Conservation (phyloP, 2,113 vertebrate species). For the Oncorhynchus keta region DNA sequence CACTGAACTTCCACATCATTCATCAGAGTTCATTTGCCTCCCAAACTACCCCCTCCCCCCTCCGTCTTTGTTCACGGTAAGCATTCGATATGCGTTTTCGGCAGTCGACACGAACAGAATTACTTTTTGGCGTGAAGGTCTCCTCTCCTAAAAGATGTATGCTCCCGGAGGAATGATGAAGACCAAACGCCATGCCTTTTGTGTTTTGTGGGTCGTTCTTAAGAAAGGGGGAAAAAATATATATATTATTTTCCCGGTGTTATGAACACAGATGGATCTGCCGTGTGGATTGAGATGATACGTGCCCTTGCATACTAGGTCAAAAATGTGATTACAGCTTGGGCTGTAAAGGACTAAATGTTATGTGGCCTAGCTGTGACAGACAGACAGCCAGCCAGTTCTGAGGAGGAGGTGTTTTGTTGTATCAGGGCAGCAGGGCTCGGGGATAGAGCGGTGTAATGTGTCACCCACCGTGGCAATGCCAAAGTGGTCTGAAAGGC, state of each 20-base stretch:
- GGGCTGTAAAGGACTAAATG: constrained; percentile 8
- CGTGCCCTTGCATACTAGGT: constrained; percentile 31
- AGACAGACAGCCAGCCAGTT: neutral
- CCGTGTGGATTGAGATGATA: constrained; percentile 1
- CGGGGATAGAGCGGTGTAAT: neutral
- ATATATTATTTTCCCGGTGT: constrained; percentile 24
- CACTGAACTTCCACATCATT: constrained; percentile 40
- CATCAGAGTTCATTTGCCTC: constrained; percentile 49
- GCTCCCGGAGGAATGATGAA: constrained; percentile 10
- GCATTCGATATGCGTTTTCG: constrained; percentile 44
- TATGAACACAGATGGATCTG: constrained; percentile 26
- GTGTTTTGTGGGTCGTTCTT: constrained; percentile 35
- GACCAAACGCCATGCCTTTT: constrained; percentile 19
- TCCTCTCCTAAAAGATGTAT: constrained; percentile 36
- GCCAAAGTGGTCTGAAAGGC: neutral
- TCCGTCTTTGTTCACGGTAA: constrained; percentile 19
- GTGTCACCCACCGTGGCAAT: neutral
- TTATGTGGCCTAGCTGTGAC: neutral
- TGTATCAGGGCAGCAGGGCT: neutral
- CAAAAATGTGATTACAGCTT: constrained; percentile 38
- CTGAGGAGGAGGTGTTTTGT: neutral
- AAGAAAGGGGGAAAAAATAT: neutral
- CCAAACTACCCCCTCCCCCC: constrained; percentile 23
- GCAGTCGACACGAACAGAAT: constrained; percentile 26
- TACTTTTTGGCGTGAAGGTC: constrained; percentile 32